Evolutionary conservation across 2,113 vertebrate genomes (phyloP), one percentile per base, ranked within the genome.

Genomic region (Triplophysa rosa): DNA sequence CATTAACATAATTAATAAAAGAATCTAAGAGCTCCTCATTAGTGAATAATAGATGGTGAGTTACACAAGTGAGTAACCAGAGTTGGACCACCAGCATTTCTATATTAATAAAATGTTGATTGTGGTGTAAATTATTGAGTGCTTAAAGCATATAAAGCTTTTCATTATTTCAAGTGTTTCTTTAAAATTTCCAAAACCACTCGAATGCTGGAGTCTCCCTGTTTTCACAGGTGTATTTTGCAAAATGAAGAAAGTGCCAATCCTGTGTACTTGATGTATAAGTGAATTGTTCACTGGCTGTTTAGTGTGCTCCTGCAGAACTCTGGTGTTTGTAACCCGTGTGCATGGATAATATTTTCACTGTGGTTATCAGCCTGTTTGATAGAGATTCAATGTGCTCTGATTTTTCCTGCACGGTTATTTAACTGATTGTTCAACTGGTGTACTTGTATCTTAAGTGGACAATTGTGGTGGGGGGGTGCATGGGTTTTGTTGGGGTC

Each of bases 181-280:
- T 56, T 64, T 79, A 68, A 74, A 80, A 80, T 24, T 85, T 75
- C 82, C 63, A 42, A 65, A 78, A 71, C 77, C 82, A 17, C 62
- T 67, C 40, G 79, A 45, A 86, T 54, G 71, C 62, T 83, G 33
- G 86, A 82, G 87, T 90, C 87, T 84, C 87, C 84, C 87, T 88
- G 89, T 89, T 80, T 80, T 33, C 65, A 86, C 87, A 87, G 83
- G 83, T 85, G 86, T 54, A 67, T 58, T 75, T 24, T 73, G 73
- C 73, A 80, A 78, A 85, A 68, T 73, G 56, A 82, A 82, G 58
- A 58, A 89, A 85, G 84, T 86, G 88, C 89, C 88, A 7, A 83
- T 89, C 89, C 87, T 1, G 76, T 84, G 66, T 85, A 90, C 89
- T 92, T 92, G 90, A 92, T 80, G 73, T 24, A 61, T 73, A 62